Base-by-base conservation (phyloP, 30 jellyfish, hydroid and myxozoan species). In the Morbakka virulenta region DNA sequence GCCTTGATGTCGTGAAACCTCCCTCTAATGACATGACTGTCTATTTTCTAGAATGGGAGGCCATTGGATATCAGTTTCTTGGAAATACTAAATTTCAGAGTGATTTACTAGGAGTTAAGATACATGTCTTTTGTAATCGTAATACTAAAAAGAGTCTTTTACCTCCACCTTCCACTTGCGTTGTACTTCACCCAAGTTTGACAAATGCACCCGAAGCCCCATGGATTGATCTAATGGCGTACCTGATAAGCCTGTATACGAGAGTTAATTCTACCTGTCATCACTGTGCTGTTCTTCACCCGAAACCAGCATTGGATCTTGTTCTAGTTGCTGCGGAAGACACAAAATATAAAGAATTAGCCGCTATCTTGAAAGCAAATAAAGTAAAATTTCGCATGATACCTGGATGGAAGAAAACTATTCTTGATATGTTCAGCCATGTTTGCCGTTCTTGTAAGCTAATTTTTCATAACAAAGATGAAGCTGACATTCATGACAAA, bases 171-270 rank as follows among this genome's bases (percentile, higher is more conserved):
- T 35, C 93, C 14, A 62, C 41, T 23, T 81, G 93, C 81, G 3
- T 81, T 24, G 79, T 49, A 50, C 73, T 82, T 47, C 97, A 89
- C 85, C 93, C 83, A 33, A 89, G 97, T 41, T 49, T 82, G 26
- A 89, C 97, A 0, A 74, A 71, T 12, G 62, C 94, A 11, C 57
- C 67, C 30, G 97, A 72, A 22, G 95, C 97, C 20, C 35, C 89
- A 9, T 89, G 97, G 97, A 74, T 83, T 21, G 96, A 89, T 57
- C 28, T 89, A 30, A 71, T 85, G 28, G 96, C 96, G 2, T 89
- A 76, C 62, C 69, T 89, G 25, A 53, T 83, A 48, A 83, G 93
- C 75, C 67, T 89, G 62, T 75, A 89, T 34, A 81, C 97, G n/a
- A 77, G 87, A 57, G 67, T 52, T 24, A 48, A 30, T 22, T 48